Percentiles rank a stretch among this genome's conserved stretches.
Conservation (phyloP, 2,888 invertebrate genomes). For the Seladonia tumulorum region DNA sequence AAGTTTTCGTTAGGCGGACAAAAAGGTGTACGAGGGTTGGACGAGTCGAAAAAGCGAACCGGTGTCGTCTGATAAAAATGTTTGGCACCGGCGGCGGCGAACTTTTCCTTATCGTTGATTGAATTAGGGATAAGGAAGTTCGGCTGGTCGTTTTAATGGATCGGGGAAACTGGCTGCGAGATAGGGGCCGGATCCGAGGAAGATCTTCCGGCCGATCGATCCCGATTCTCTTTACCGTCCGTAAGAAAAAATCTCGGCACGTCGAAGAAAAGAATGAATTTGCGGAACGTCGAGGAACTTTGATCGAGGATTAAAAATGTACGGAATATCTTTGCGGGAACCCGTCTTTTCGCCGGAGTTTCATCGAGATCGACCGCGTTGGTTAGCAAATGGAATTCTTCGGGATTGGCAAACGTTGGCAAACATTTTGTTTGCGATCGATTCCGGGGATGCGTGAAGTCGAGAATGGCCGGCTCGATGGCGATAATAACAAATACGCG, state of each 20-base stretch:
- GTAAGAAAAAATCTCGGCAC: not conserved
- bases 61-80: constrained; percentile 53
- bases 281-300: not conserved
- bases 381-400: not conserved
- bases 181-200: constrained; percentile 31
- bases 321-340: not conserved
- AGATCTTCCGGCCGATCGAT: constrained; percentile 28
- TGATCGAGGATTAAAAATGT: not conserved
- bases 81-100: constrained; percentile 34
- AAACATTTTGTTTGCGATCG: not conserved
- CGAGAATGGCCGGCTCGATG: not conserved
- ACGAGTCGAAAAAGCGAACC: constrained; percentile 22
- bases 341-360: not conserved
- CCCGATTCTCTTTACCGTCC: not conserved
- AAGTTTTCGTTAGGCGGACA: constrained; percentile 31
- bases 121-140: constrained; percentile 58
- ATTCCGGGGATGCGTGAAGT: not conserved
- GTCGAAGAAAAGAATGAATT: not conserved
- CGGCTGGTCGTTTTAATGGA: constrained; percentile 53
- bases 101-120: constrained; percentile 59
- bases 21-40: not conserved
- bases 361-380: not conserved
- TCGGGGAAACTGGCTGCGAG: constrained; percentile 25
- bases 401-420: not conserved
- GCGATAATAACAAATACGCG: constrained; percentile 28